Conservation (phyloP, 2,113 vertebrate genomes). For the Cranoglanis bouderius region DNA sequence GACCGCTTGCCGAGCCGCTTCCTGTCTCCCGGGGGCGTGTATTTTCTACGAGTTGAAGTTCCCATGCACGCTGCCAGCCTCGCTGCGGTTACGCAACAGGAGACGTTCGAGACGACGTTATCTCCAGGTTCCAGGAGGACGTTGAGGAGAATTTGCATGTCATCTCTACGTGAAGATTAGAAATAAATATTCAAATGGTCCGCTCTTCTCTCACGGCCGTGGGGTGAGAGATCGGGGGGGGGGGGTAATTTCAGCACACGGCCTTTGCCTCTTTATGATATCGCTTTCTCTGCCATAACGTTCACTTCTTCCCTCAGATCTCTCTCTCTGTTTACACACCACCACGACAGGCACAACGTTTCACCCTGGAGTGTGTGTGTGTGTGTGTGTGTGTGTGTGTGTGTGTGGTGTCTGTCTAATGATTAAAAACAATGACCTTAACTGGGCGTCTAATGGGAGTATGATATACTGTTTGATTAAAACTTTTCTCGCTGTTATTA, state of each 20-base stretch:
- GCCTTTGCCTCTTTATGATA: neutral
- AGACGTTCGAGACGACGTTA: neutral
- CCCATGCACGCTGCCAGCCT: neutral
- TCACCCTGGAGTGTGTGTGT: neutral
- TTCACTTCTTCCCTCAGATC: conserved; percentile 1
- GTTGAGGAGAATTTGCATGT: neutral
- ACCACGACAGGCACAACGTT: neutral
- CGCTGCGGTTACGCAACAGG: neutral
- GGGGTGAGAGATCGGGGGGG: neutral
- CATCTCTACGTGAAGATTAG: neutral
- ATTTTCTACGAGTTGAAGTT: neutral
- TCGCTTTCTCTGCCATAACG: neutral
- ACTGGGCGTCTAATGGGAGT: neutral
- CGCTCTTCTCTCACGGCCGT: neutral
- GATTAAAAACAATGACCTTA: neutral
- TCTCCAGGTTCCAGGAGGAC: conserved; percentile 2
- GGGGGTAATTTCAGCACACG: neutral
- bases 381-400: neutral
- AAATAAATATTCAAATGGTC: neutral
- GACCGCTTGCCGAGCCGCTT: neutral
- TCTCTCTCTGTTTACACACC: conserved; percentile 20
- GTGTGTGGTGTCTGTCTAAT: neutral
- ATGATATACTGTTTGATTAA: conserved; percentile 21
- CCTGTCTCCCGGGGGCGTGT: neutral
- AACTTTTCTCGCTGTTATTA: neutral